phyloP scores from a whole-genome alignment of 2,113 vertebrate genomes.

The Nesospiza acunhae region DNA sequence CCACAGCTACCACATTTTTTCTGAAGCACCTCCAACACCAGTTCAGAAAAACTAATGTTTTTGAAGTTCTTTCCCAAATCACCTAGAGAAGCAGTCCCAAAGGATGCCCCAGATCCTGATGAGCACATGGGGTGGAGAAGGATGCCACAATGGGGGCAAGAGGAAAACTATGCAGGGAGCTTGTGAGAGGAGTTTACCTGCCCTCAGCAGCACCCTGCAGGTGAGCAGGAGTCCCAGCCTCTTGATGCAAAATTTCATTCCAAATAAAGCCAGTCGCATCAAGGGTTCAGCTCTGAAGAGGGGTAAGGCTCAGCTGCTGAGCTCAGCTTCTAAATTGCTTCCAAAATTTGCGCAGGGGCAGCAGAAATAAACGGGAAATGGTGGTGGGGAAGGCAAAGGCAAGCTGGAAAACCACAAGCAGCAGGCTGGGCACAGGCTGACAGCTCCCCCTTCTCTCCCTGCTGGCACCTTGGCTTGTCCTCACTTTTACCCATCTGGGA shows the following conservation, averaged over 20 bases:
- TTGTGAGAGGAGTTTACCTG: background rate
- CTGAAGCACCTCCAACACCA: background rate
- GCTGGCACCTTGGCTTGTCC: background rate
- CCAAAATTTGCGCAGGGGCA: background rate
- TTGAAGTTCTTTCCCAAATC: background rate
- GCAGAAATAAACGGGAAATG: background rate
- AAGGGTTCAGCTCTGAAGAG: background rate
- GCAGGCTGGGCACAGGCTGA: background rate
- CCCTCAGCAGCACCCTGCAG: rapidly evolving
- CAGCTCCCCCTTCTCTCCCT: background rate
- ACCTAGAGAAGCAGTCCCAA: background rate
- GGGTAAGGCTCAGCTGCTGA: background rate
- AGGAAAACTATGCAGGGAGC: background rate
- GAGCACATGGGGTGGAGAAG: background rate
- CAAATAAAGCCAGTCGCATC: background rate
- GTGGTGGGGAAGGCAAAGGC: background rate
- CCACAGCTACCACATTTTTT: background rate
- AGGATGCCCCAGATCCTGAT: background rate
- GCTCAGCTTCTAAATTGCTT: background rate
- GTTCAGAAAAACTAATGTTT: background rate
- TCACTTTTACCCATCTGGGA: background rate
- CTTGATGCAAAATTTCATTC: background rate
- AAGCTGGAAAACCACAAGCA: background rate
- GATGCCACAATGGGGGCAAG: rapidly evolving
- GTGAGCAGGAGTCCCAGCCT: background rate